These are phyloP conservation scores for Oncorhynchus kisutch DNA, from an alignment of 2,113 vertebrate genomes.

Conservation along the genomic window DNA sequence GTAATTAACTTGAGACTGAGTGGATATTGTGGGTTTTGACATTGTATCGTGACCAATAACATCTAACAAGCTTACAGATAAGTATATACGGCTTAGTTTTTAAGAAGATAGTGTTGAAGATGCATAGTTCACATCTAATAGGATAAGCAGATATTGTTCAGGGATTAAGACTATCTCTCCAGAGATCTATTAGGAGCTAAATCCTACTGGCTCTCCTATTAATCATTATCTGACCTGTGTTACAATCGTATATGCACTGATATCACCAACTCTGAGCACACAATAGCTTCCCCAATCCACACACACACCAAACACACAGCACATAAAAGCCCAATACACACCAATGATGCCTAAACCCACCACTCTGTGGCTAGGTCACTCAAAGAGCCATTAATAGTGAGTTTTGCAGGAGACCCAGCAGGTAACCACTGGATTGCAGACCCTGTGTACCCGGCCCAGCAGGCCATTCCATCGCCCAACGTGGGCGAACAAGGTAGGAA, in stretches of 20 bases:
- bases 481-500: constrained; percentile 44
- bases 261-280: background rate
- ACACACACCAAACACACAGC: background rate
- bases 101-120: constrained; percentile 61
- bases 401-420: constrained; percentile 19
- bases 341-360: background rate
- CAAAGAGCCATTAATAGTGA: constrained; percentile 13
- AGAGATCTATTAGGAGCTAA: constrained; percentile 71
- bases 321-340: background rate
- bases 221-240: constrained; percentile 62
- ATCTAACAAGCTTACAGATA: constrained; percentile 73
- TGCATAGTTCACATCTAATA: constrained; percentile 73
- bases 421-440: constrained; percentile 27
- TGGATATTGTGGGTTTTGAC: background rate
- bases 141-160: constrained; percentile 74
- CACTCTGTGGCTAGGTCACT: background rate
- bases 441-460: constrained; percentile 28
- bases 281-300: too few species aligned
- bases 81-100: constrained; percentile 54
- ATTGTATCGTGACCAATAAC: constrained; percentile 64
- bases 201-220: constrained; percentile 59
- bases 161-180: constrained; percentile 72
- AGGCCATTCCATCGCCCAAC: constrained; percentile 19
- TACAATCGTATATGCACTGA: constrained; percentile 43
- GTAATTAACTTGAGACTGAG: background rate